A percentile compares a stretch with the other conserved stretches of the same genome.
phyloP scores from a whole-genome alignment of 2,888 invertebrate genomes.

The Eristalis intricaria region DNA sequence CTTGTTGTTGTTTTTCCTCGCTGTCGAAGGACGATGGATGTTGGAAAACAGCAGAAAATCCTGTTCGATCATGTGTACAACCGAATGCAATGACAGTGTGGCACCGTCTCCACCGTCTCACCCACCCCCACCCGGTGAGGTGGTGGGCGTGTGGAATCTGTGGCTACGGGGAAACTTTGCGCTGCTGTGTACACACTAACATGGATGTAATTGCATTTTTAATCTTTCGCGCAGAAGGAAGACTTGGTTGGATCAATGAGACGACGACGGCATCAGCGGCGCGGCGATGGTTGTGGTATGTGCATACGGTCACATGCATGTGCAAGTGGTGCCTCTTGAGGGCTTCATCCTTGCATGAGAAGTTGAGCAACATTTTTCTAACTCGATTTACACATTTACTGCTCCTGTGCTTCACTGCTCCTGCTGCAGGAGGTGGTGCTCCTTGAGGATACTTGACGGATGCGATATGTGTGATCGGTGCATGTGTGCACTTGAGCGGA shows the following conservation, averaged over 20 bases:
- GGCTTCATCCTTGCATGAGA: conserved; percentile 60
- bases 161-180: conserved; percentile 23
- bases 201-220: conserved; percentile 70
- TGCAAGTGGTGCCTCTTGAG: conserved; percentile 48
- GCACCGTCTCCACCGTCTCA: conserved; percentile 30
- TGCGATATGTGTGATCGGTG: conserved; percentile 29
- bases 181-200: conserved; percentile 47
- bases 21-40: conserved; percentile 20
- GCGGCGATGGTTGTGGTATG: neutral
- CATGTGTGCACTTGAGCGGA: conserved; percentile 43
- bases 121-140: conserved; percentile 1
- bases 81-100: conserved; percentile 53
- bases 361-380: conserved; percentile 68
- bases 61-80: conserved; percentile 55
- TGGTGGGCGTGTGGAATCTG: neutral
- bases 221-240: conserved; percentile 64
- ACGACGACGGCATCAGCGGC: neutral
- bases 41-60: conserved; percentile 44
- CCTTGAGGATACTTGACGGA: conserved; percentile 44
- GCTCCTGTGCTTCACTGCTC: conserved; percentile 13
- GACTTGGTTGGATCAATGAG: neutral
- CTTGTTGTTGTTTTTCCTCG: conserved; percentile 10
- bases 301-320: neutral
- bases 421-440: conserved; percentile 16
- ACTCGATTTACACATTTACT: conserved; percentile 68